These are phyloP conservation scores for Stenotaenia linearis DNA, from an alignment of 2,888 invertebrate genomes.

Conservation along the genomic window DNA sequence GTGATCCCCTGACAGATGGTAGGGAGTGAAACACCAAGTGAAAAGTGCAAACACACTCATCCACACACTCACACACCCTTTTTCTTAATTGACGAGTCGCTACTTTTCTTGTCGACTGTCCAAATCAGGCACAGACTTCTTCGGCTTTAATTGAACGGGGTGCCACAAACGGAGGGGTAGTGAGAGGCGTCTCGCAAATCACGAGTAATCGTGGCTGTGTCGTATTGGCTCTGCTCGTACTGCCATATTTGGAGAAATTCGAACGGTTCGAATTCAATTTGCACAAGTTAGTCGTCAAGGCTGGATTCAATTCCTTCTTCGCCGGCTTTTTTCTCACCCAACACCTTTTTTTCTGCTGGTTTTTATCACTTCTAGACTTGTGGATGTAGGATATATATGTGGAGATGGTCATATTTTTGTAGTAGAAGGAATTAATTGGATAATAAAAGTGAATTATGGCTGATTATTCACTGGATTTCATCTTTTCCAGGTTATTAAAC, in stretches of 20 bases:
- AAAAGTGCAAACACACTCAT: slow-evolving; percentile 7
- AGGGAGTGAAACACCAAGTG: slow-evolving; percentile 1
- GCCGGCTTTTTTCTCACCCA: background rate
- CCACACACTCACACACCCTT: background rate
- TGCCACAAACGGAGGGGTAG: background rate
- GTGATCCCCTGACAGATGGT: slow-evolving; percentile 9
- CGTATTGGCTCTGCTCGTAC: background rate
- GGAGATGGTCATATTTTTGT: no score
- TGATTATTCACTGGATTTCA: no score
- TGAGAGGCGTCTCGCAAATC: background rate
- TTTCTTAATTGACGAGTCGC: slow-evolving; percentile 14
- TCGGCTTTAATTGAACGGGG: background rate
- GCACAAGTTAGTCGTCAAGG: background rate
- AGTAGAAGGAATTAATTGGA: no score
- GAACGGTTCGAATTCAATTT: slow-evolving; percentile 5
- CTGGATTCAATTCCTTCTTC: background rate
- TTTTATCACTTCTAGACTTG: background rate
- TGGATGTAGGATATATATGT: no score
- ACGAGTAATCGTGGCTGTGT: slow-evolving; percentile 8
- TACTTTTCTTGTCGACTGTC: slow-evolving; percentile 19
- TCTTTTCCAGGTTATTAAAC: no score
- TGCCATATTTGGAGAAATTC: background rate
- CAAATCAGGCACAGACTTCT: background rate
- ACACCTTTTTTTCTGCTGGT: background rate
- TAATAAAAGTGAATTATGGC: no score